Evolutionary conservation across 2,888 invertebrate genomes (phyloP).

Genomic region (Thyatira batis): DNA sequence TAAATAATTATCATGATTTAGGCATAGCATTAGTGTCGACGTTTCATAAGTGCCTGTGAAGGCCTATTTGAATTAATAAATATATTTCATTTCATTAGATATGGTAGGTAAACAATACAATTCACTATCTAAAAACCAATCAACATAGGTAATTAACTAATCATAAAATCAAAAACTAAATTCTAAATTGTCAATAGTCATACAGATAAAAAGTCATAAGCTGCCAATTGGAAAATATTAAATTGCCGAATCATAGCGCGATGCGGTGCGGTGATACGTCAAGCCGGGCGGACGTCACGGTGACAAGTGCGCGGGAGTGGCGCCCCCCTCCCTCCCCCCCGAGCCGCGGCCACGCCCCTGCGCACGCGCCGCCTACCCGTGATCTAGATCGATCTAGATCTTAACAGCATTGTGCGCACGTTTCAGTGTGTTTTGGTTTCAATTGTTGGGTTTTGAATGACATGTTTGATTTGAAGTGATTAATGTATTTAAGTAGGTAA

Average conservation of each 20-base stretch:
- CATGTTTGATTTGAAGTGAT: background rate
- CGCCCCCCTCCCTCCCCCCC: conserved; percentile 47
- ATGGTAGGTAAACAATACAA: too few species aligned
- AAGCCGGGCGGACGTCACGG: conserved; percentile 50
- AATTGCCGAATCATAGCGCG: conserved; percentile 26
- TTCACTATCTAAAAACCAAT: too few species aligned
- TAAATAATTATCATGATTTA: too few species aligned
- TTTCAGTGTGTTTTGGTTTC: conserved; percentile 23
- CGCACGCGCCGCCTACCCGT: conserved; percentile 64
- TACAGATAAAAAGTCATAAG: background rate
- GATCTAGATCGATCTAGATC: conserved; percentile 75
- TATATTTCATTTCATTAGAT: too few species aligned
- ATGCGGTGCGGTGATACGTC: conserved; percentile 31
- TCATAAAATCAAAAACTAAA: conserved; percentile 6
- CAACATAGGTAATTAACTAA: too few species aligned
- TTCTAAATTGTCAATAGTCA: conserved; percentile 5
- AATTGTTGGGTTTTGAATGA: too few species aligned
- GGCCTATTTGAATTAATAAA: too few species aligned
- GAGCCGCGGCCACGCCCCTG: conserved; percentile 56
- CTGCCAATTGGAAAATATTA: conserved; percentile 19
- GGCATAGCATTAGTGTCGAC: too few species aligned
- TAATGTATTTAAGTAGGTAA: too few species aligned
- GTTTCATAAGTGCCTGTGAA: too few species aligned
- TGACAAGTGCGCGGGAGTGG: conserved; percentile 70
- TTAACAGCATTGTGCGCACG: conserved; percentile 34